Base-by-base conservation (phyloP, 2,888 invertebrate species). In the Cheilosia impressa region DNA sequence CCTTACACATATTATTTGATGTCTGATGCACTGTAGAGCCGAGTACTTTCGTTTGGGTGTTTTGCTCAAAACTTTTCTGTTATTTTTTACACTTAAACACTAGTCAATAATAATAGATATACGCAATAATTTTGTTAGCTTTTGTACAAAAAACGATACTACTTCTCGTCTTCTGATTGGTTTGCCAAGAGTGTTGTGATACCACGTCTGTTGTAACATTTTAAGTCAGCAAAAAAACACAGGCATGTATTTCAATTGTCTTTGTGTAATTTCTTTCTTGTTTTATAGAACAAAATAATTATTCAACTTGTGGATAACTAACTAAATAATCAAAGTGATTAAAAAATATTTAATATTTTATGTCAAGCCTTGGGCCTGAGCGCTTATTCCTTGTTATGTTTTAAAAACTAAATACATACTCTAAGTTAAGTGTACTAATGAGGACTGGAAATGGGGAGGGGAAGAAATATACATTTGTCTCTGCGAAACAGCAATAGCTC, bases 321-420 rank as follows among this genome's bases (percentile, higher is more conserved):
- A 24, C 19, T 22, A 15, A 6, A 27, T n/a, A 47, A 41, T 60
- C 41, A 52, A 50, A 69, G 58, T 17, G 19, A 71, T 38, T 47
- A 55, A 84, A 84, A 79, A 84, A 79, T 80, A 84, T 80, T 84
- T 53, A 58, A 84, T 84, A 80, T 84, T 84, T 80, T 71, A 38
- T 55, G 2, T 60, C 69, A 65, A 71, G 84, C 80, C 84, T 84
- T 41, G 3, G 84, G 65, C 84, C 60, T 24, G 24, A 41, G 17
- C 24, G 53, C 2, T 66, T 73, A 63, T 63, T 68, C 72, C 72
- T 72, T 78, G 78, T 50, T 13, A 43, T 45, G 31, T 24, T 62
- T 62, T 68, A 43, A 72, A 24, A 65, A 71, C 72, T 83, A 83
- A 57, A 47, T 78, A 57, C 58, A 69, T 75, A 69, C 27, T 55